A percentile compares a stretch with the other conserved stretches of the same genome.
Conservation (phyloP, 2,888 invertebrate genomes). For the Ochropacha duplaris region DNA sequence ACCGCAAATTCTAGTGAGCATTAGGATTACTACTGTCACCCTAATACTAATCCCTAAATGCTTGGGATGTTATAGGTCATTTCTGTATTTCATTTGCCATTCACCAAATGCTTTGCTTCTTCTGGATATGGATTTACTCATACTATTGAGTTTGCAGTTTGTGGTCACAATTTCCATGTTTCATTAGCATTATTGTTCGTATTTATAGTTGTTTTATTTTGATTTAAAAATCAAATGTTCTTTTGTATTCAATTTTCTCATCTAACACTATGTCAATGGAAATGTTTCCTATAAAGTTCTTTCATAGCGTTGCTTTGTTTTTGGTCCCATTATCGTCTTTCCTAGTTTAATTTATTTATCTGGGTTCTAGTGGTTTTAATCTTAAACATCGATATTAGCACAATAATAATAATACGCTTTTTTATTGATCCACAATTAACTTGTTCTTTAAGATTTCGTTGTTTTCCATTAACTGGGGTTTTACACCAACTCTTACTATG, state of each 20-base stretch:
- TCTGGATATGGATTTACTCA: background rate
- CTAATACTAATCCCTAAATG: constrained; percentile 23
- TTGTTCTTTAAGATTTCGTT: background rate
- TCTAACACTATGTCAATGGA: too few relatives aligned
- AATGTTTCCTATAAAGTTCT: too few relatives aligned
- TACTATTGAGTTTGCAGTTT: background rate
- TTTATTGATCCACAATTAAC: background rate
- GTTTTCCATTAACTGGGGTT: background rate
- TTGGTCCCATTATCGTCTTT: background rate
- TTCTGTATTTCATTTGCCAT: background rate
- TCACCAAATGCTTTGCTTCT: background rate
- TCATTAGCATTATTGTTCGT: background rate
- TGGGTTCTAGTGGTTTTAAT: background rate
- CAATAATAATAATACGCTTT: background rate
- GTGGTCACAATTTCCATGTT: background rate
- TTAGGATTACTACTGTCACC: constrained; percentile 42
- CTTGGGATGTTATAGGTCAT: background rate
- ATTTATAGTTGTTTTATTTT: background rate
- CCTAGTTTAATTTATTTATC: background rate
- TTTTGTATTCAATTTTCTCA: background rate
- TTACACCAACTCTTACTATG: too few relatives aligned
- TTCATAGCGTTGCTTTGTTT: background rate
- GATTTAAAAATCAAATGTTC: background rate
- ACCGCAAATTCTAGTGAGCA: constrained; percentile 78
- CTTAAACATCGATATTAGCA: background rate